phyloP scores from a whole-genome alignment of 2,113 vertebrate genomes.

The Bathybates hornii region DNA sequence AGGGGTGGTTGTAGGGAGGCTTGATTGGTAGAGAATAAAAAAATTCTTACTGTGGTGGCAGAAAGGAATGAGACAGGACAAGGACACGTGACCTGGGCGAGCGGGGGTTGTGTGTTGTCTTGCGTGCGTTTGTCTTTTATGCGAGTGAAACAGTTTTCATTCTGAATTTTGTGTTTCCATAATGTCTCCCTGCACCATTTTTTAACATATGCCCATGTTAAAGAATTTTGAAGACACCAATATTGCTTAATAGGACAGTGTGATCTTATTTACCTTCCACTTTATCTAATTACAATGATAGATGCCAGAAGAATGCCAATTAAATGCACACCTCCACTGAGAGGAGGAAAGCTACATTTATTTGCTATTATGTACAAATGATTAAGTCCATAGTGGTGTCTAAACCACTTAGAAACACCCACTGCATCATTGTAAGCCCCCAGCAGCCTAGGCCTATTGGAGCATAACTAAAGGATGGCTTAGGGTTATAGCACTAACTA shows the following conservation, averaged over 20 bases:
- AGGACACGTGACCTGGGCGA: not conserved
- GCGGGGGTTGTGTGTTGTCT: not conserved
- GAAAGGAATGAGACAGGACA: not conserved
- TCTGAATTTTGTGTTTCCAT: not conserved
- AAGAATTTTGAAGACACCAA: not conserved
- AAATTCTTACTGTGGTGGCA: not conserved
- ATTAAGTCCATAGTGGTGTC: not conserved
- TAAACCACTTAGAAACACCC: not conserved
- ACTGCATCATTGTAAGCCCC: not conserved
- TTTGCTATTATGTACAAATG: not conserved
- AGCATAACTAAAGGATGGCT: not conserved
- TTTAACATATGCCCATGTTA: not conserved
- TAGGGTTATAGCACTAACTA: not conserved
- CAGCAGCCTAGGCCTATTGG: not conserved
- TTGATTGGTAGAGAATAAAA: not conserved
- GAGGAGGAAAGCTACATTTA: not conserved
- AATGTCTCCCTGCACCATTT: not conserved
- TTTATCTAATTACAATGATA: slow-evolving; percentile 39
- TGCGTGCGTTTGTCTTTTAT: not conserved
- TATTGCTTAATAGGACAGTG: slow-evolving; percentile 1
- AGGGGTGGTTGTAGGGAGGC: not conserved
- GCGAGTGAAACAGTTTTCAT: not conserved
- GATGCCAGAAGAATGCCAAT: slow-evolving; percentile 14
- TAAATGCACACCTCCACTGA: not conserved
- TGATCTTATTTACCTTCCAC: slow-evolving; percentile 11